Evolutionary conservation across 2,113 vertebrate species (phyloP).

Genomic region (Pipa parva): DNA sequence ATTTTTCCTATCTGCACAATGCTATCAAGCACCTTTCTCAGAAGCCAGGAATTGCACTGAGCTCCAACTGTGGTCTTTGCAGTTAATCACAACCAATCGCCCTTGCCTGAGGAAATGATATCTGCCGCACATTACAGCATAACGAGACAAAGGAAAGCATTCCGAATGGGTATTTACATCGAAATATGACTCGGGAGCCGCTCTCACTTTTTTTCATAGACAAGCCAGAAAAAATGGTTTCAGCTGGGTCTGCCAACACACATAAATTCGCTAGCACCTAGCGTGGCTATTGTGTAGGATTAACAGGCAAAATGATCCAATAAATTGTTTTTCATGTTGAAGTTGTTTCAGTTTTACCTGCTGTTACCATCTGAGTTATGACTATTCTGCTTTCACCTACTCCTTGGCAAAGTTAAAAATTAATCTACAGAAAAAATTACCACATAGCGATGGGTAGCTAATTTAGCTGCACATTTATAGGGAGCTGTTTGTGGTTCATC

Average conservation of each 20-base stretch:
- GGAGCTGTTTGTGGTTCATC: no score
- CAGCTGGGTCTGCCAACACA: not conserved
- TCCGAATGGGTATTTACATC: not conserved
- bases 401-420: no score
- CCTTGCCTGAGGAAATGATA: not conserved
- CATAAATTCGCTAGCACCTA: not conserved
- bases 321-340: no score
- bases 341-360: no score
- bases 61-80: conserved; percentile 3
- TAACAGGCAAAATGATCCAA: not conserved
- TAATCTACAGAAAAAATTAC: no score
- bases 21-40: not conserved
- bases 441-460: no score
- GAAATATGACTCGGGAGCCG: not conserved
- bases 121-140: not conserved
- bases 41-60: not conserved
- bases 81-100: not conserved
- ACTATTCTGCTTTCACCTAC: no score
- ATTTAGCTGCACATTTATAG: no score
- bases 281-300: not conserved
- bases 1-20: not conserved
- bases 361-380: no score
- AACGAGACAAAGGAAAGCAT: not conserved
- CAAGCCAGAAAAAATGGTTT: not conserved
- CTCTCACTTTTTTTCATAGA: not conserved